Percentiles rank a stretch among this genome's conserved stretches.
Conservation (phyloP, 1,140 invertebrate genomes). For the Platyura marginata region DNA sequence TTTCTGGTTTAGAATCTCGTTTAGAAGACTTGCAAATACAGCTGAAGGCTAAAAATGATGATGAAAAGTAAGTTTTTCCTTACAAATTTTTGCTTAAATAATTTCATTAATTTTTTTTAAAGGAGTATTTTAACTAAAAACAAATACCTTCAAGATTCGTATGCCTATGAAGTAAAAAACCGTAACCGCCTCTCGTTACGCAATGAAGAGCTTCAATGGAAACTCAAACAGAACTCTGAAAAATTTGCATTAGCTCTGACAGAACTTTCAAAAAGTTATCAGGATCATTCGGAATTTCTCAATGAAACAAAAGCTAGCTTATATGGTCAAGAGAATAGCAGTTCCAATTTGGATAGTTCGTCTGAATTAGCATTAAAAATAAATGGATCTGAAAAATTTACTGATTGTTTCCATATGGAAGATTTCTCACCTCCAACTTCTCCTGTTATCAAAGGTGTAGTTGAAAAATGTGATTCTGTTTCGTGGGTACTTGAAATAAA, state of each 20-base stretch:
- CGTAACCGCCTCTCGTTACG: slow-evolving; percentile 56
- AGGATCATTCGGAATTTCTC: slow-evolving; percentile 1
- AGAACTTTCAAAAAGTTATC: slow-evolving; percentile 10
- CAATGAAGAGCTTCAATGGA: slow-evolving; percentile 76
- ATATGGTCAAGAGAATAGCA: neutral
- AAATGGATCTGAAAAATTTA: slow-evolving; percentile 5
- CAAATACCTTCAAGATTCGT: slow-evolving; percentile 45
- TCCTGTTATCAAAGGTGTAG: slow-evolving; percentile 53
- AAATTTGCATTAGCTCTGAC: slow-evolving; percentile 13
- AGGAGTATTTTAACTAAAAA: slow-evolving; percentile 40
- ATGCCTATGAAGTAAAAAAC: slow-evolving; percentile 51
- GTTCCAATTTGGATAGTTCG: slow-evolving; percentile 1
- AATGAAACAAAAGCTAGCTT: too few relatives aligned
- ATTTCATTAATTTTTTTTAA: slow-evolving; percentile 11
- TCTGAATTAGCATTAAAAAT: slow-evolving; percentile 5
- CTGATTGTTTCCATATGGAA: slow-evolving; percentile 3
- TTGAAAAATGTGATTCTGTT: slow-evolving; percentile 65
- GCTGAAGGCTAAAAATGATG: slow-evolving; percentile 33
- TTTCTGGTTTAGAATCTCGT: slow-evolving; percentile 36
- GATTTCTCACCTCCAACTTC: slow-evolving; percentile 33
- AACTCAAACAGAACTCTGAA: slow-evolving; percentile 51
- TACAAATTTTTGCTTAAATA: too few relatives aligned
- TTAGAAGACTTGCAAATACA: slow-evolving; percentile 50
- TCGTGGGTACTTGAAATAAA: slow-evolving; percentile 67
- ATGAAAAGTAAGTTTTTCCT: slow-evolving; percentile 29